Evolutionary conservation across 2,888 invertebrate genomes (phyloP).

Genomic region (Buathra laborator): DNA sequence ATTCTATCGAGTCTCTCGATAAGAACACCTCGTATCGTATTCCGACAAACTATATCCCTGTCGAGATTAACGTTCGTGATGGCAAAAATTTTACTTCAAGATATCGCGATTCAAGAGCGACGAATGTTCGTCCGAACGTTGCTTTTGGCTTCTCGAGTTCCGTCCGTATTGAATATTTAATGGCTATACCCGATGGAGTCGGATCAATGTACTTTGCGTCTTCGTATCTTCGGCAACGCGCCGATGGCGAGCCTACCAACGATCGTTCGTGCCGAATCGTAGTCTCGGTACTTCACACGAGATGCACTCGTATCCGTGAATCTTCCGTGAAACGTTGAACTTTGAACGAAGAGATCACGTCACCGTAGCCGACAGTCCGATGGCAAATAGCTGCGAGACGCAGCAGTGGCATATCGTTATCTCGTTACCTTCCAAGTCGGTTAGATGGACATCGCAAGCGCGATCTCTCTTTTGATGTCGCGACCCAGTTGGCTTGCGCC

Average conservation of each 20-base stretch:
- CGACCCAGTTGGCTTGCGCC: slow-evolving; percentile 67
- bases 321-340: slow-evolving; percentile 61
- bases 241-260: neutral
- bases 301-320: slow-evolving; percentile 60
- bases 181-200: slow-evolving; percentile 51
- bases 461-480: slow-evolving; percentile 72
- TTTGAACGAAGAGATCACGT: slow-evolving; percentile 34
- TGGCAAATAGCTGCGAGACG: neutral
- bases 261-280: slow-evolving; percentile 1
- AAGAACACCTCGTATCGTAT: too few relatives aligned
- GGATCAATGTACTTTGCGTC: slow-evolving; percentile 54
- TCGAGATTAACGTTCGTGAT: neutral
- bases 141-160: slow-evolving; percentile 62
- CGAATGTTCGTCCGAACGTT: neutral
- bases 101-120: neutral
- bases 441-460: neutral
- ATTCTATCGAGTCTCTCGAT: too few relatives aligned
- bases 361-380: neutral
- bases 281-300: slow-evolving; percentile 20
- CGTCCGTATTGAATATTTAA: slow-evolving; percentile 72
- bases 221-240: slow-evolving; percentile 35
- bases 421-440: slow-evolving; percentile 13
- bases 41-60: too few relatives aligned
- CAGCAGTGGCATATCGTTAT: neutral
- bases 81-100: slow-evolving; percentile 12